Base-by-base conservation (phyloP, 2,888 invertebrate species). In the Rambutsinella grinnellia region DNA sequence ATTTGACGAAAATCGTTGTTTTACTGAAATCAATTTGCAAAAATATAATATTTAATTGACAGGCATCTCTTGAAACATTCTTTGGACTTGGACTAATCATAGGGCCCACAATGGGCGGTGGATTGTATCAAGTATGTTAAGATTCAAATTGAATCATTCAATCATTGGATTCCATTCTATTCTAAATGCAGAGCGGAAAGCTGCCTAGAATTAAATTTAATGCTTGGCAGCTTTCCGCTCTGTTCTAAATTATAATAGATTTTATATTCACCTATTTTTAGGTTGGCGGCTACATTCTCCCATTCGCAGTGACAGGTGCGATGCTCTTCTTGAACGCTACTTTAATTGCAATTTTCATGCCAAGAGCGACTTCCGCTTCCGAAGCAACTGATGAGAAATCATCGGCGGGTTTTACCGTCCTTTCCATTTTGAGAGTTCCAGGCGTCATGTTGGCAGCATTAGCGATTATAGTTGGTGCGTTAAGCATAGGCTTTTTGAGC, bases 61-160 rank as follows among this genome's bases (percentile, higher is more conserved):
- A 85, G 85, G 84, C 85, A 17, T 83, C 85, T 2, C 78, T 86
- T 54, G 86, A 86, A 79, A 86, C 89, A 6, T 87, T 87, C 79
- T 88, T 87, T 71, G 89, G 89, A 0, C 79, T 90, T 87, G 89
- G 54, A 1, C 86, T 89, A 78, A 89, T 89, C 67, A 86, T 87
- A 6, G 89, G 78, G n/a, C 78, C 78, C 0, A 47, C 58, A n/a
- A 23, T 97, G 10, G 97, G 96, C 0, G 96, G 96, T 0, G 92
- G 93, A 0, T 88, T 97, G 0, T 97, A 93, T 86, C 90, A 91
- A 85, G 88, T 89, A 85, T 84, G 85, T 49, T 54, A 3, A n/a
- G n/a, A n/a, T n/a, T n/a, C n/a, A n/a, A n/a, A n/a, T n/a, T n/a
- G n/a, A n/a, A n/a, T n/a, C n/a, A n/a, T n/a, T n/a, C 44, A 36